Percentiles rank a stretch among this genome's conserved stretches.
Evolutionary conservation across 2,113 vertebrate genomes (phyloP).

Genomic region (Stegostoma tigrinum): DNA sequence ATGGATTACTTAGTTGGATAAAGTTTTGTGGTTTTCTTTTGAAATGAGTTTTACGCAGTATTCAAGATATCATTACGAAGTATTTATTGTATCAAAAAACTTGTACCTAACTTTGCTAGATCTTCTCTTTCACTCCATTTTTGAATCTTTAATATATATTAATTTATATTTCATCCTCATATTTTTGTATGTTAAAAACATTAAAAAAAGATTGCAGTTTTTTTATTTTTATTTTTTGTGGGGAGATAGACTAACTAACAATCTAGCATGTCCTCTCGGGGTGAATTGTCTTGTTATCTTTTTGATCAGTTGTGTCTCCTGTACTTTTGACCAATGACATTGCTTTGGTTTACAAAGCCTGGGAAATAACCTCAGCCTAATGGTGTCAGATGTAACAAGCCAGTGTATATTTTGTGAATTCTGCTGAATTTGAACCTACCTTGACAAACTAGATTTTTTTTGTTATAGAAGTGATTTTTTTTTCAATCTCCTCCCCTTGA

Average conservation of each 20-base stretch:
- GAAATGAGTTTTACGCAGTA: conserved; percentile 70
- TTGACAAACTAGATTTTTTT: conserved; percentile 38
- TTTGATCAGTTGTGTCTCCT: conserved; percentile 51
- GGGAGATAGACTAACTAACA: conserved; percentile 81
- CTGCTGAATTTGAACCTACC: conserved; percentile 70
- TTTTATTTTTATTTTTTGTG: conserved; percentile 54
- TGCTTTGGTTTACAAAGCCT: conserved; percentile 49
- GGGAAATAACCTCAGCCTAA: conserved; percentile 68
- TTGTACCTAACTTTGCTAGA: conserved; percentile 86
- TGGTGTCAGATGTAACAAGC: conserved; percentile 68
- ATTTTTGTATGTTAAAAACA: conserved; percentile 86
- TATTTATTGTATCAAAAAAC: conserved; percentile 99
- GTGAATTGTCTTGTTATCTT: conserved; percentile 55
- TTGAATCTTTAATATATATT: conserved; percentile 99
- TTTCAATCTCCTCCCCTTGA: not conserved
- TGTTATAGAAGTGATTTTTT: conserved; percentile 1
- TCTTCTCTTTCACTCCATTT: conserved; percentile 76
- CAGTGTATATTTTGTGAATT: conserved; percentile 73
- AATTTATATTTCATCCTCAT: conserved; percentile 99
- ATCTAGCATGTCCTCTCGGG: conserved; percentile 67
- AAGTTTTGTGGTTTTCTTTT: conserved; percentile 52
- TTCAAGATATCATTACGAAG: conserved; percentile 77
- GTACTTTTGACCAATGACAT: conserved; percentile 63
- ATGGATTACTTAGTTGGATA: conserved; percentile 73
- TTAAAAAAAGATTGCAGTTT: conserved; percentile 59